Evolutionary conservation across 2,888 invertebrate genomes (phyloP).

Genomic region (Tachina fera): DNA sequence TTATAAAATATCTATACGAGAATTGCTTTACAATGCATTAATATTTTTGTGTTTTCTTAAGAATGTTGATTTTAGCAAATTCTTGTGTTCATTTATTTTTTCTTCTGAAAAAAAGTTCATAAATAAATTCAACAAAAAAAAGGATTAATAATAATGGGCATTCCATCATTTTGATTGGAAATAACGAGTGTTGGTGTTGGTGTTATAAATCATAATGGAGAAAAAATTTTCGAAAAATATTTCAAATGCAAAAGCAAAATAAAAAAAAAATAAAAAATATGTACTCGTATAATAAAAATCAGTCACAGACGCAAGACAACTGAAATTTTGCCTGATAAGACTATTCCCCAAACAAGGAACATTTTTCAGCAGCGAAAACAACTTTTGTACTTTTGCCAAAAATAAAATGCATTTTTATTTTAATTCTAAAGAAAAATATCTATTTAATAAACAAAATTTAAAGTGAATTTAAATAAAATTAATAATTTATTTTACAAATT

Average conservation of each 20-base stretch:
- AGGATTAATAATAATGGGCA: conserved; percentile 7
- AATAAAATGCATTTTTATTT: neutral
- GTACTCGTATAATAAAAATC: neutral
- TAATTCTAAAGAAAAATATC: neutral
- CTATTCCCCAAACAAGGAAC: conserved; percentile 4
- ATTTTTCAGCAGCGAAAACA: neutral
- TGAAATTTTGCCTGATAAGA: neutral
- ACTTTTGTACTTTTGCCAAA: conserved; percentile 44
- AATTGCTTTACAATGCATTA: neutral
- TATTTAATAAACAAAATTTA: neutral
- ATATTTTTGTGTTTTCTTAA: conserved; percentile 35
- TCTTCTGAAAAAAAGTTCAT: conserved; percentile 1
- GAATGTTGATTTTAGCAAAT: conserved; percentile 2
- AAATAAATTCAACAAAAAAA: conserved; percentile 22
- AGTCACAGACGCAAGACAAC: neutral
- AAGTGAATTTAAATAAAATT: neutral
- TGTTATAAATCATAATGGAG: conserved; percentile 11
- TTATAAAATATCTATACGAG: conserved; percentile 12
- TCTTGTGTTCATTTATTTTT: conserved; percentile 2
- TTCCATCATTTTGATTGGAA: conserved; percentile 24
- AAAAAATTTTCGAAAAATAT: conserved; percentile 4
- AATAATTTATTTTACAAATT: conserved; percentile 1
- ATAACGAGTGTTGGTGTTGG: neutral
- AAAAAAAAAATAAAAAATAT: neutral
- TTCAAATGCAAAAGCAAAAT: neutral